phyloP scores from a whole-genome alignment of 2,888 invertebrate species.

The Gasteruption jaculator region DNA sequence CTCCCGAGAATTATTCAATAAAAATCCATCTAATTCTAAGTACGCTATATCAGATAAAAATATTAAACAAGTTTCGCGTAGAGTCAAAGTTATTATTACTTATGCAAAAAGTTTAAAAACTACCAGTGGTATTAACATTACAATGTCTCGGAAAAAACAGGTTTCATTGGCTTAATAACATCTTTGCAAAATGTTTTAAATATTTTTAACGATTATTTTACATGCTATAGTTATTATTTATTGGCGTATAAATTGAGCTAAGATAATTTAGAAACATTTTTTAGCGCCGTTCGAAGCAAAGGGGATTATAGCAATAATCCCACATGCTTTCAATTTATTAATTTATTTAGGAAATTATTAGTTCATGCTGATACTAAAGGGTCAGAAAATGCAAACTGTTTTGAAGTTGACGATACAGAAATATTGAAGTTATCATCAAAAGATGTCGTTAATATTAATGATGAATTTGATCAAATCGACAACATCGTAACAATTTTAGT shows the following conservation, averaged over 20 bases:
- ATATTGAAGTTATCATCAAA: too few species aligned
- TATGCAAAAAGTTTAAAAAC: neutral
- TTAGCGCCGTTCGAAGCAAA: constrained; percentile 14
- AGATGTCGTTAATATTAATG: too few species aligned
- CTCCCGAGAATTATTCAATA: too few species aligned
- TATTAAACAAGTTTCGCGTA: constrained; percentile 17
- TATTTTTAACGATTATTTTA: constrained; percentile 4
- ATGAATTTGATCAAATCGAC: too few species aligned
- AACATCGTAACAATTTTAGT: neutral
- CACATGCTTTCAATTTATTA: constrained; percentile 7
- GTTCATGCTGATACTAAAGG: constrained; percentile 12
- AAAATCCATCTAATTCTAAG: too few species aligned
- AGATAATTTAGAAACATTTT: too few species aligned
- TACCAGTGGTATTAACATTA: too few species aligned
- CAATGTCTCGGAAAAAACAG: constrained; percentile 6
- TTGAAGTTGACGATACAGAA: too few species aligned
- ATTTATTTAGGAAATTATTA: constrained; percentile 7
- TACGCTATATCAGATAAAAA: constrained; percentile 16
- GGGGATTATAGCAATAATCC: constrained; percentile 22
- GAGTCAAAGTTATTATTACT: neutral
- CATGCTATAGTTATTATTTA: constrained; percentile 5
- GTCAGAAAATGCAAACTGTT: too few species aligned
- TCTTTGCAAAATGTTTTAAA: constrained; percentile 4
- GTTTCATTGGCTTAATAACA: constrained; percentile 7
- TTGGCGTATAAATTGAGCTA: constrained; percentile 21